Base-by-base conservation (phyloP, 92 coral and sea anemone genomes). In the Anthopleura xanthogrammica region DNA sequence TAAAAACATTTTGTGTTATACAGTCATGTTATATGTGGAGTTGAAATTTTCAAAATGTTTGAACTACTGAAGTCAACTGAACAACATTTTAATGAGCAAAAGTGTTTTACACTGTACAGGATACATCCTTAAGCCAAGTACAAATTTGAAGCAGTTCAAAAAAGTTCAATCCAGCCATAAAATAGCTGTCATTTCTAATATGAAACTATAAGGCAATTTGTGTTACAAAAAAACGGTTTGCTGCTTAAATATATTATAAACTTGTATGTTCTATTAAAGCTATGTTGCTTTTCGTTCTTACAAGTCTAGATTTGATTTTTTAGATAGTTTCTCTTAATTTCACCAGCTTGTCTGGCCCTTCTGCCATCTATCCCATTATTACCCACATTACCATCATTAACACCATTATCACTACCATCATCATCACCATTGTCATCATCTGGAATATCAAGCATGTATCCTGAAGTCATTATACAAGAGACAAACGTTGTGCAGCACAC, bases 391-490 rank as follows among this genome's bases (percentile, higher is more conserved):
- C 20, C 52, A 78, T 58, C 84, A 73, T 60, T 60, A 81, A 20
- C 80, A 77, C 78, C 82, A 62, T 65, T 66, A 87, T 76, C 46
- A 80, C 78, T 55, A 83, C 55, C 82, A 56, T 56, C 76, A 66
- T 0, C 82, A 77, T 83, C 86, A 57, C 20, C 64, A 57, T 14
- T n/a, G n/a, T n/a, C 64, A 57, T 16, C 64, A 57, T 57, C 65
- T 8, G 78, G 83, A 68, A 65, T 19, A 72, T 83, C 93, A 65
- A 86, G 82, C 85, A 90, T 74, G 76, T 86, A 86, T 19, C 90
- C 90, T 17, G 62, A 86, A 90, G 60, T 90, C 92, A 83, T 90
- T 87, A 60, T 79, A 80, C 16, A 89, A 50, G 54, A 89, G 86
- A 83, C 86, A 76, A 39, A 85, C 60, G 66, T 84, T 88, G 74